phyloP scores from a whole-genome alignment of 1,140 invertebrate species.

The Hylyphantes graminicola region DNA sequence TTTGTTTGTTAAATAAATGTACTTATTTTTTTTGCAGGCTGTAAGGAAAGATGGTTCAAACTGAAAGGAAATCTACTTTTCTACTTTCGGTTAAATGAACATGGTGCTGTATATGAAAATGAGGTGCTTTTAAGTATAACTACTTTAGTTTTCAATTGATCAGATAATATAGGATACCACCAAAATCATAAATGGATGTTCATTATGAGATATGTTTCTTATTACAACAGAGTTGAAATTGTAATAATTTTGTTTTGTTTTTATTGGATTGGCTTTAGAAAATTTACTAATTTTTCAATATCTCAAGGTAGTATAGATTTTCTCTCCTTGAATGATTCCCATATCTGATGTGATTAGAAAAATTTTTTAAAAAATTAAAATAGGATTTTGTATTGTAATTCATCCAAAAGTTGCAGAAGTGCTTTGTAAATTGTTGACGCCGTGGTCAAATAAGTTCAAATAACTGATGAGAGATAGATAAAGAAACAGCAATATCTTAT shows the following conservation, averaged over 20 bases:
- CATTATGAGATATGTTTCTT: background rate
- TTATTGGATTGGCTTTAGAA: no score
- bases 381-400: no score
- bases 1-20: background rate
- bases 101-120: slow-evolving; percentile 75
- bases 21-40: slow-evolving; percentile 67
- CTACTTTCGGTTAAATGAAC: slow-evolving; percentile 78
- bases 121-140: slow-evolving; percentile 63
- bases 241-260: background rate
- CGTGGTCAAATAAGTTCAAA: no score
- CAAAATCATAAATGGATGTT: background rate
- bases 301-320: no score
- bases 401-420: no score
- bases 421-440: no score
- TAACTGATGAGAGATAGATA: no score
- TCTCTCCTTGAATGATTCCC: no score
- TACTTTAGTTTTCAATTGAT: background rate
- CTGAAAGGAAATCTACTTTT: slow-evolving; percentile 78
- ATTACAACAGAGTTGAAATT: background rate
- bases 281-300: no score
- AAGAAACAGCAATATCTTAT: no score
- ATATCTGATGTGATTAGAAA: no score
- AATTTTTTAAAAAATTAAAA: no score
- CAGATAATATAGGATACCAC: background rate
- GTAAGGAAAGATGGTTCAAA: slow-evolving; percentile 80